Evolutionary conservation across 2,113 vertebrate genomes (phyloP).

Genomic region (Solea solea): DNA sequence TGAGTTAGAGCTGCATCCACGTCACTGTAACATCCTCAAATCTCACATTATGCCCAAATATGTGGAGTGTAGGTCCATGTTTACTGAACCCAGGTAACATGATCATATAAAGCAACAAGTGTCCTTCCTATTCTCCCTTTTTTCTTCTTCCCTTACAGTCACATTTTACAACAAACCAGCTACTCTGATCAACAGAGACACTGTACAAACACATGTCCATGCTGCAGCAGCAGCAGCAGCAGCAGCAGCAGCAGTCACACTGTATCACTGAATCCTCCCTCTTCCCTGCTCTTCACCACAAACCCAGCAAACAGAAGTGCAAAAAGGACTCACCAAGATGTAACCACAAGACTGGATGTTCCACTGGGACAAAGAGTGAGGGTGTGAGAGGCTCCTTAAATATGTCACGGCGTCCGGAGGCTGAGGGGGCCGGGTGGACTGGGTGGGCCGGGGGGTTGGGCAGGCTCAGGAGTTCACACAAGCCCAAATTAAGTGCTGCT

Average conservation of each 20-base stretch:
- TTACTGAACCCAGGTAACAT: not conserved
- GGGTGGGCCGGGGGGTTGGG: conserved; percentile 39
- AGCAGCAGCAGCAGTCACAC: not conserved
- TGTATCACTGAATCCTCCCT: conserved; percentile 27
- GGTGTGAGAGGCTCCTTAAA: conserved; percentile 77
- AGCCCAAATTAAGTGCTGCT: conserved; percentile 85
- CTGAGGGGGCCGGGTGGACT: not conserved
- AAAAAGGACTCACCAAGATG: conserved; percentile 80
- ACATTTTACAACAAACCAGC: conserved; percentile 4
- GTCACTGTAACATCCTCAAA: conserved; percentile 17
- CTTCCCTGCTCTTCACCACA: not conserved
- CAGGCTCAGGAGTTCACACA: conserved; percentile 75
- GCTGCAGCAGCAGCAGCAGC: not conserved
- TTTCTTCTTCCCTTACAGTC: not conserved
- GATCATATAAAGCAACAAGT: not conserved
- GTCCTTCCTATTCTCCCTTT: not conserved
- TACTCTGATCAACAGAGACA: conserved; percentile 10
- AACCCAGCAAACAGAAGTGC: conserved; percentile 14
- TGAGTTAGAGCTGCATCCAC: not conserved
- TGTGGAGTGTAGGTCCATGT: not conserved
- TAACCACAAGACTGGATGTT: conserved; percentile 80
- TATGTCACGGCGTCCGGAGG: conserved; percentile 57
- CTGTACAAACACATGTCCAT: conserved; percentile 18
- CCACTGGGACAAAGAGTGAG: conserved; percentile 79
- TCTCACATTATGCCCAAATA: not conserved